Percentiles rank a stretch among this genome's conserved stretches.
Evolutionary conservation across 2,113 vertebrate genomes (phyloP).

Genomic region (Rhabdornis inornatus): DNA sequence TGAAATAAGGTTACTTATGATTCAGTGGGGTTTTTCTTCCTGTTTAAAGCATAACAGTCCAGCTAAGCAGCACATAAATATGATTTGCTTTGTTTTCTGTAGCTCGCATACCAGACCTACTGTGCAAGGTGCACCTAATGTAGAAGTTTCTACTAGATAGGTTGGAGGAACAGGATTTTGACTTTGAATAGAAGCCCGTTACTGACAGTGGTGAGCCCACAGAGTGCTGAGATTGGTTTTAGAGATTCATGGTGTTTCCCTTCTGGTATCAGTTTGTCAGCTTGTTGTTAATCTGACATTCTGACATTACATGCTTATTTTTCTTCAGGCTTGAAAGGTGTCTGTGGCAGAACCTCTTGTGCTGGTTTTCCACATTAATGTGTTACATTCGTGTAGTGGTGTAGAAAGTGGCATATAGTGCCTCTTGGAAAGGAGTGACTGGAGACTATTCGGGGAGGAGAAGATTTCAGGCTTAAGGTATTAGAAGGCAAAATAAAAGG

Average conservation of each 20-base stretch:
- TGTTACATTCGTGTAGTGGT: not conserved
- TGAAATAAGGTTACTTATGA: not conserved
- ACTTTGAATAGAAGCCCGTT: not conserved
- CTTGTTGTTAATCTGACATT: not conserved
- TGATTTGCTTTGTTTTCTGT: not conserved
- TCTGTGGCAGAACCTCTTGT: not conserved
- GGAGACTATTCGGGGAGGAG: not conserved
- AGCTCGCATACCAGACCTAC: not conserved
- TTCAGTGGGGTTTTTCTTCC: not conserved
- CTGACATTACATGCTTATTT: not conserved
- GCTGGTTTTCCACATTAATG: not conserved
- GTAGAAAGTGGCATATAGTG: not conserved
- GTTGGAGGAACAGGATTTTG: not conserved
- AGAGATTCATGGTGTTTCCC: not conserved
- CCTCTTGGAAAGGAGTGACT: not conserved
- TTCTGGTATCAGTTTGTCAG: not conserved
- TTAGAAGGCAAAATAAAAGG: not conserved
- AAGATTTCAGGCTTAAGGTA: not conserved
- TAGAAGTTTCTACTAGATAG: not conserved
- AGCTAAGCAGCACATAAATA: not conserved
- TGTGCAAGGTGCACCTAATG: not conserved
- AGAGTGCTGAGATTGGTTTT: not conserved
- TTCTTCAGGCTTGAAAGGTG: not conserved
- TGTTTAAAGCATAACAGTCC: not conserved
- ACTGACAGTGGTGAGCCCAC: not conserved